Percentiles rank a stretch among this genome's conserved stretches.
phyloP scores from a whole-genome alignment of 2,797 vertebrate genomes.

The Galago senegalensis region DNA sequence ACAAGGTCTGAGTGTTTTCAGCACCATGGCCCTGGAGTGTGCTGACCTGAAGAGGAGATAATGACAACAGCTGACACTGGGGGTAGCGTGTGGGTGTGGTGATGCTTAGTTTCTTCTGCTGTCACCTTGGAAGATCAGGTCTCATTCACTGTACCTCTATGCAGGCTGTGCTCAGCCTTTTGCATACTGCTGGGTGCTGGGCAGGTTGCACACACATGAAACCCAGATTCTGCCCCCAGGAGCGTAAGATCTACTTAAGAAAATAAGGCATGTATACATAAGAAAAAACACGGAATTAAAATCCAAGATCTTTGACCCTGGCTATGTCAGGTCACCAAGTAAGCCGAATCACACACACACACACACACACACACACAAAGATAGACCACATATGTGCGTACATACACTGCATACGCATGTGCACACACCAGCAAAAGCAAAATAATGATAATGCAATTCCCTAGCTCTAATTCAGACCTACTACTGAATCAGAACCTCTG shows the following conservation, averaged over 20 bases:
- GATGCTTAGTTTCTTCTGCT: neutral
- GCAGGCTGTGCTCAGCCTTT: neutral
- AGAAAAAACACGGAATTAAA: neutral
- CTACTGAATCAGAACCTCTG: neutral
- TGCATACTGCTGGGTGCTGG: neutral
- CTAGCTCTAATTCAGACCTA: neutral
- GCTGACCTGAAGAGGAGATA: neutral
- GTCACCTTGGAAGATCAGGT: neutral
- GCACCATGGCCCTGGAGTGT: constrained; percentile 51
- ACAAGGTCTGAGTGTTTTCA: constrained; percentile 66
- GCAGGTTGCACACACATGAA: neutral
- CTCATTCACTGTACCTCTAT: neutral
- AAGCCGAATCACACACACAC: neutral
- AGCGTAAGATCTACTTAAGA: neutral
- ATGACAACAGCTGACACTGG: neutral
- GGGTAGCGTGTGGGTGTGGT: neutral
- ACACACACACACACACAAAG: neutral
- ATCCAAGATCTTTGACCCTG: neutral
- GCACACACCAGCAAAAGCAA: neutral
- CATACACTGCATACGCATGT: neutral
- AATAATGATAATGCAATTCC: neutral
- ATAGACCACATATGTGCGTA: neutral
- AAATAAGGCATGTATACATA: neutral
- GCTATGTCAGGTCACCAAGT: neutral
- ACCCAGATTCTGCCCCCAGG: neutral